Base-by-base conservation (phyloP, 2,888 invertebrate species). In the Lithophane ornitopus region DNA sequence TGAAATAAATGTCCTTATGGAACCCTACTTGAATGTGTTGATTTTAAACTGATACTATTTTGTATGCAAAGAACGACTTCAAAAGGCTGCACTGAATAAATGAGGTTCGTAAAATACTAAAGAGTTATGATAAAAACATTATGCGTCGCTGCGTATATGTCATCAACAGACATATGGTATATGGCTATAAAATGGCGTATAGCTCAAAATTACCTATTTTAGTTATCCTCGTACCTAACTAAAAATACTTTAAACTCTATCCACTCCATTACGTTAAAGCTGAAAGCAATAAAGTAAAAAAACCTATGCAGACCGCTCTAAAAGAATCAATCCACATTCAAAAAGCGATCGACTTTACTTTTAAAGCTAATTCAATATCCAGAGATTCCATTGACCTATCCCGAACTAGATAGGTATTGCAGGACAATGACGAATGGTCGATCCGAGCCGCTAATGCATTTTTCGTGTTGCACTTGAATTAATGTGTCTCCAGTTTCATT, bases 401-500 rank as follows among this genome's bases (percentile, higher is more conserved):
- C 67, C 70, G 65, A 81, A 78, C 80, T 79, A 84, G 87, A 88
- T 85, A 85, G 84, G 85, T 85, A 88, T 87, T 86, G 83, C 90
- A 91, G 93, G 93, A 94, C 94, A 94, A 92, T 94, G 95, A 96
- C 91, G 92, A 94, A 96, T 94, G 92, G 91, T 85, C 91, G 88
- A 89, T 87, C 87, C 85, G 88, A 74, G 84, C 89, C 88, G 87
- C 94, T 96, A 96, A 96, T 96, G 96, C 96, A 96, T 95, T 96
- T 96, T 96, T 95, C 96, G 94, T 96, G 96, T 95, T 96, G 95
- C 96, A 95, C 95, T 96, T 95, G 96, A 95, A 95, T 96, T 95
- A 96, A 96, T 96, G 94, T 93, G 91, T 90, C 91, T 89, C 89
- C 90, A 90, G 90, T 92, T 92, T 90, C 91, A 91, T 90, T 91